Conservation (phyloP, 2,797 vertebrate species). For the Uromys caudimaculatus region DNA sequence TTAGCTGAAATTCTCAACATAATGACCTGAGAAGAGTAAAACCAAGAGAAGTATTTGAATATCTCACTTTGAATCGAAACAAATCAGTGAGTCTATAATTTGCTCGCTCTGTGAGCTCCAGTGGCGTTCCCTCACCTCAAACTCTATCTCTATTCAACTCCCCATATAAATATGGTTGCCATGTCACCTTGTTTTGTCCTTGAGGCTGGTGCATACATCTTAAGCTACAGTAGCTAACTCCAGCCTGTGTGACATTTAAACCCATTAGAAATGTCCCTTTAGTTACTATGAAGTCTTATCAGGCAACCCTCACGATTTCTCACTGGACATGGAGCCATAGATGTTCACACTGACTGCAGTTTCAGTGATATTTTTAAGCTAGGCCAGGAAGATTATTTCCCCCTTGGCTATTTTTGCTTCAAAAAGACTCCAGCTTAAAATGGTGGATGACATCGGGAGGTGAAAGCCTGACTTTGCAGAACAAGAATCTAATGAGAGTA, state of each 20-base stretch:
- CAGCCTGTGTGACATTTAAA: background rate
- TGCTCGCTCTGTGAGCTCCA: background rate
- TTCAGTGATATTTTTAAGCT: slow-evolving; percentile 20
- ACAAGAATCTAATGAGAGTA: background rate
- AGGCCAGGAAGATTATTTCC: background rate
- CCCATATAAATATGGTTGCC: background rate
- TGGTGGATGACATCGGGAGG: background rate
- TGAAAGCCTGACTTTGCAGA: background rate
- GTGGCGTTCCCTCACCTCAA: background rate
- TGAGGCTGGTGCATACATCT: background rate
- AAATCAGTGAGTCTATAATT: background rate
- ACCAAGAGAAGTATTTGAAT: background rate
- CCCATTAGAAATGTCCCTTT: background rate
- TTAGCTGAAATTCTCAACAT: background rate
- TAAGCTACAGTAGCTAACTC: background rate
- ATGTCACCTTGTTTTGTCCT: background rate
- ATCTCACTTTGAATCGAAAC: background rate
- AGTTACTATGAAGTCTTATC: background rate
- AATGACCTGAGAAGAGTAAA: background rate
- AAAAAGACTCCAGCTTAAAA: background rate
- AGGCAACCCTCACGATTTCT: background rate
- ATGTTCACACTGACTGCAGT: background rate
- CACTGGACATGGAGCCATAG: background rate
- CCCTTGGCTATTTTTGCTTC: slow-evolving; percentile 36
- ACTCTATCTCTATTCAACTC: background rate